phyloP scores from a whole-genome alignment of 2,888 invertebrate genomes.

The Eupithecia pulchellata region DNA sequence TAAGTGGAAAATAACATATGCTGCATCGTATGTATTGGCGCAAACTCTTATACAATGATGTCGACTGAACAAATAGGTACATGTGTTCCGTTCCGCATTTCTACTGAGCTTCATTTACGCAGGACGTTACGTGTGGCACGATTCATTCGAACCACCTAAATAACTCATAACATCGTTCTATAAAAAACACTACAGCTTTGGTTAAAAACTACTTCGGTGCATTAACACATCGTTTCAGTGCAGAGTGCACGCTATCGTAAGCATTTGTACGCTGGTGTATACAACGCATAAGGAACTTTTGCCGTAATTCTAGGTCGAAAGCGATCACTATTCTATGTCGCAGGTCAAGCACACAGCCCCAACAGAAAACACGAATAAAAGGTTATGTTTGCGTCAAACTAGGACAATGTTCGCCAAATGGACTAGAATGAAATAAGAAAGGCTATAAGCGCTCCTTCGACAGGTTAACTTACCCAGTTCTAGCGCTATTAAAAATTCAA shows the following conservation, averaged over 20 bases:
- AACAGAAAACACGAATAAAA: conserved; percentile 48
- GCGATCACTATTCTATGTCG: conserved; percentile 10
- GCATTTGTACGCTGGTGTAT: conserved; percentile 23
- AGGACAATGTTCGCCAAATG: conserved; percentile 74
- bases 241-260: conserved; percentile 12
- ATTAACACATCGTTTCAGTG: conserved; percentile 12
- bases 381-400: conserved; percentile 56
- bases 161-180: conserved; percentile 44
- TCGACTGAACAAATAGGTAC: conserved; percentile 81
- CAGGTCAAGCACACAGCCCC: conserved; percentile 6
- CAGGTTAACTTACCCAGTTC: conserved; percentile 78
- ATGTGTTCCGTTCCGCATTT: conserved; percentile 85
- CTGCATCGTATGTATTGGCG: conserved; percentile 74
- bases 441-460: conserved; percentile 71
- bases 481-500: conserved; percentile 80
- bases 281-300: conserved; percentile 6
- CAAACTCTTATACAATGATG: conserved; percentile 85
- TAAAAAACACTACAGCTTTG: conserved; percentile 32
- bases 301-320: conserved; percentile 30
- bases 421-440: conserved; percentile 79
- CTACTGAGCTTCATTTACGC: conserved; percentile 81
- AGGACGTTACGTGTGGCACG: conserved; percentile 70
- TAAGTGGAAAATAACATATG: conserved; percentile 82
- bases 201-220: conserved; percentile 28
- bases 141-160: conserved; percentile 59